These are phyloP conservation scores for Sitta carolinensis DNA, from an alignment of 2,797 vertebrate species.

Conservation along the genomic window DNA sequence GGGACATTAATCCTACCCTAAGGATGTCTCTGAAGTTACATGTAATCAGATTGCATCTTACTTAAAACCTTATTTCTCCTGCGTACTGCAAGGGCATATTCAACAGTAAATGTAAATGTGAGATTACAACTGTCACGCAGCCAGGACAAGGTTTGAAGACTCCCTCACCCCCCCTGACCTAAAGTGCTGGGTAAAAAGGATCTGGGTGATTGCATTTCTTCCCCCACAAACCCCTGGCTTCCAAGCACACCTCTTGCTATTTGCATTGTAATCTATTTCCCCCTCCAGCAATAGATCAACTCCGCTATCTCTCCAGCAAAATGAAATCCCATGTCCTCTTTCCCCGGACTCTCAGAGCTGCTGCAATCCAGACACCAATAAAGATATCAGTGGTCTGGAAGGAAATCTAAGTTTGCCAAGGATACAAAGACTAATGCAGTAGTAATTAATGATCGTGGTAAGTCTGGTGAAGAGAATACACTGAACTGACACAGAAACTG, in stretches of 20 bases:
- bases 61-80: conserved; percentile 12
- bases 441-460: background rate
- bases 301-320: background rate
- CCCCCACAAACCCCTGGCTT: background rate
- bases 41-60: background rate
- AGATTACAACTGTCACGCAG: conserved; percentile 16
- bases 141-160: background rate
- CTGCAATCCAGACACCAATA: background rate
- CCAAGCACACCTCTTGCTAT: background rate
- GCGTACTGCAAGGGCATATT: background rate
- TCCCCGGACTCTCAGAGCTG: background rate
- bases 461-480: background rate
- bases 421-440: background rate
- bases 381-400: conserved; percentile 5
- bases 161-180: background rate
- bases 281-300: conserved; percentile 4
- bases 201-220: background rate
- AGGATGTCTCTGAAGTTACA: conserved; percentile 8
- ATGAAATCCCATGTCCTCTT: background rate
- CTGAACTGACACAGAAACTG: background rate
- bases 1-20: conserved; percentile 30
- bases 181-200: background rate
- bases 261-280: conserved; percentile 7
- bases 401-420: conserved; percentile 3
- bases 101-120: background rate